These are phyloP conservation scores for Chirona hameri DNA, from an alignment of 2,888 invertebrate genomes.

Conservation along the genomic window DNA sequence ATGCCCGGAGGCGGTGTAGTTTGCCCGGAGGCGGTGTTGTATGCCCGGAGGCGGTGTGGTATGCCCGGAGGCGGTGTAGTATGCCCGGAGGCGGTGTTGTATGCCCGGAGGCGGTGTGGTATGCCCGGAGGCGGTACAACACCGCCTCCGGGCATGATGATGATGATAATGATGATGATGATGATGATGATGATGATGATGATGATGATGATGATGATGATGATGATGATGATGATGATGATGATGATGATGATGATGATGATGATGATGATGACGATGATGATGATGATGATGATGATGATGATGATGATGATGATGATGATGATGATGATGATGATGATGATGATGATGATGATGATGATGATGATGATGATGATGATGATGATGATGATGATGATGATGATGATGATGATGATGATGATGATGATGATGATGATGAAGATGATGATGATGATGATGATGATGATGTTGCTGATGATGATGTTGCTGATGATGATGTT, in stretches of 20 bases:
- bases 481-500: too few relatives aligned
- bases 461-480: too few relatives aligned
- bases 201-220: conserved; percentile 22
- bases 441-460: too few relatives aligned
- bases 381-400: neutral
- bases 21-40: too few relatives aligned
- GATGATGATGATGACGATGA: neutral
- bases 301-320: neutral
- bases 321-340: neutral
- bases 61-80: too few relatives aligned
- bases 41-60: too few relatives aligned
- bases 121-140: too few relatives aligned
- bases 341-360: neutral
- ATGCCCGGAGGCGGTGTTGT: too few relatives aligned
- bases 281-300: neutral
- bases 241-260: neutral
- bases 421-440: neutral
- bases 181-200: conserved; percentile 22
- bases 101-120: too few relatives aligned
- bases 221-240: conserved; percentile 3
- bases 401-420: neutral
- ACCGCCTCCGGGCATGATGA: too few relatives aligned
- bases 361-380: neutral
- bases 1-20: too few relatives aligned
- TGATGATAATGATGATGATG: conserved; percentile 22